phyloP scores from a whole-genome alignment of 2,888 invertebrate species.

The Agapetus fuscipes region DNA sequence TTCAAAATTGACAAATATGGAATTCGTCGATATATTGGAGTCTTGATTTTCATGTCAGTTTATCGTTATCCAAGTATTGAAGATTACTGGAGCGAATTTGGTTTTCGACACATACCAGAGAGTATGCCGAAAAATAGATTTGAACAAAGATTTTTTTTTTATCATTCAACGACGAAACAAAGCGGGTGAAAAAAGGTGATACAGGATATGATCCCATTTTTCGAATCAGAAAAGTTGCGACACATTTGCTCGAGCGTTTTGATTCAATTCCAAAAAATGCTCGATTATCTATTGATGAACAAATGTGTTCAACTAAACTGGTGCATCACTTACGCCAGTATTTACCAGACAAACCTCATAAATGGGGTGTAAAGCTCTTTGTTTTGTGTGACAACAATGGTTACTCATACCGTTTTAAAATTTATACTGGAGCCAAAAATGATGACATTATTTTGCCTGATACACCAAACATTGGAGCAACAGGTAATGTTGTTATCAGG shows the following conservation, averaged over 20 bases:
- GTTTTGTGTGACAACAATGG: conserved; percentile 22
- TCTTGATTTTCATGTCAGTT: too few relatives aligned
- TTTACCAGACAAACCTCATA: conserved; percentile 21
- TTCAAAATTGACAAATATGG: too few relatives aligned
- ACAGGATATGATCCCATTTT: conserved; percentile 19
- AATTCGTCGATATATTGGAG: too few relatives aligned
- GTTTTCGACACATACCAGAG: conserved; percentile 18
- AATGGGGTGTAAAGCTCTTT: conserved; percentile 22
- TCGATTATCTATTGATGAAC: conserved; percentile 22
- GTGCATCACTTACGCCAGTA: conserved; percentile 22
- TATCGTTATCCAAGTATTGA: conserved; percentile 1
- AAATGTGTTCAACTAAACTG: conserved; percentile 23
- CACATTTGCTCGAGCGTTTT: conserved; percentile 20
- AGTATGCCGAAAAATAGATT: conserved; percentile 19
- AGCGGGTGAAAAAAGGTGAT: conserved; percentile 17
- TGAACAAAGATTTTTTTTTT: conserved; percentile 17
- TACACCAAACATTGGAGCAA: conserved; percentile 19
- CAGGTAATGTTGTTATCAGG: conserved; percentile 20
- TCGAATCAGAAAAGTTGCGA: conserved; percentile 17
- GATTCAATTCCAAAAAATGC: conserved; percentile 19
- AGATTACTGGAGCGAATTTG: conserved; percentile 9
- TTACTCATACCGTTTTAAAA: conserved; percentile 22
- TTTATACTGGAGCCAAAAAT: too few relatives aligned
- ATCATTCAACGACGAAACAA: conserved; percentile 22
- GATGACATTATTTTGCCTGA: conserved; percentile 16